Evolutionary conservation across 1,140 invertebrate species (phyloP).

Genomic region (Theocolax elegans): DNA sequence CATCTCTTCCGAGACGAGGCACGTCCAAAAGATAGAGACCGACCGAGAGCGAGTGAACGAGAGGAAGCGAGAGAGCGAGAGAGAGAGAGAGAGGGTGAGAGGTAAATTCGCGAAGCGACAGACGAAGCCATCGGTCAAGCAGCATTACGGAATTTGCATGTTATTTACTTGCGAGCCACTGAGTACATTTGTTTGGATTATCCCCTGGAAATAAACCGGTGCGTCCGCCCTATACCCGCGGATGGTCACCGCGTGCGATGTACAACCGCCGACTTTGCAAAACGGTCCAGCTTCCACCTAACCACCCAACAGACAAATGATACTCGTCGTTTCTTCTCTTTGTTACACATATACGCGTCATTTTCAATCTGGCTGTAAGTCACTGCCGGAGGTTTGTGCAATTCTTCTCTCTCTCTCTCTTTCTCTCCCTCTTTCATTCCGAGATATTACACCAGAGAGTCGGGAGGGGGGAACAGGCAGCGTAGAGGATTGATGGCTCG

Average conservation of each 20-base stretch:
- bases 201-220: slow-evolving; percentile 67
- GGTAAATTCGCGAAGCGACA: slow-evolving; percentile 48
- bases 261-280: slow-evolving; percentile 3
- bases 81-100: slow-evolving; percentile 30
- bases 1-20: slow-evolving; percentile 17
- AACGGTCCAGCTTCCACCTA: slow-evolving; percentile 11
- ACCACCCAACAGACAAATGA: slow-evolving; percentile 32
- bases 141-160: slow-evolving; percentile 70
- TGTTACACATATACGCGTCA: slow-evolving; percentile 18
- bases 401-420: slow-evolving; percentile 18
- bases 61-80: neutral
- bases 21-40: slow-evolving; percentile 30
- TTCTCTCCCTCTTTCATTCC: too few species aligned
- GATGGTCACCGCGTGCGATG: neutral
- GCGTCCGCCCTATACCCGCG: slow-evolving; percentile 22
- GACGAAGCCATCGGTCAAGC: slow-evolving; percentile 67
- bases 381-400: slow-evolving; percentile 10
- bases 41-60: too few species aligned
- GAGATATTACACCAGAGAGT: slow-evolving; percentile 12
- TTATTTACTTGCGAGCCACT: slow-evolving; percentile 68
- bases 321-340: slow-evolving; percentile 1
- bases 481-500: slow-evolving; percentile 25
- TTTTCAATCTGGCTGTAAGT: slow-evolving; percentile 31
- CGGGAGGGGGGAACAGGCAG: neutral
- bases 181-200: slow-evolving; percentile 70